phyloP scores from a whole-genome alignment of 2,113 vertebrate species.

The Eurystomus gularis region DNA sequence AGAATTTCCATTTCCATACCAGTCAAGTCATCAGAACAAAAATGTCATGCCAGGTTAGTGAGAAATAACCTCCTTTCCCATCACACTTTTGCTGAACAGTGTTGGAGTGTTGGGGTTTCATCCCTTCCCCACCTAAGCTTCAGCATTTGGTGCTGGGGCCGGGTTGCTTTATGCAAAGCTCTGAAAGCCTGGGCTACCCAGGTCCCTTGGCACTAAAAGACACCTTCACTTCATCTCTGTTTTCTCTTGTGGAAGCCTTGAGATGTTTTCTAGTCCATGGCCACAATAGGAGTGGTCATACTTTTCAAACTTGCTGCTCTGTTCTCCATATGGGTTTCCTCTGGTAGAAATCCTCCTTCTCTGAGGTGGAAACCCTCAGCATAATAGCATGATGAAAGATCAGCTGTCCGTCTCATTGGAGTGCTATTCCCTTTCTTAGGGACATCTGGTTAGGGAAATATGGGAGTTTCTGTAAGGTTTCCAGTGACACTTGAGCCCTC shows the following conservation, averaged over 20 bases:
- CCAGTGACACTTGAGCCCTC: slow-evolving; percentile 24
- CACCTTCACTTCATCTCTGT: not conserved
- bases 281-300: not conserved
- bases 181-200: not conserved
- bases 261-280: not conserved
- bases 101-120: not conserved
- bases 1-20: slow-evolving; percentile 5
- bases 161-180: not conserved
- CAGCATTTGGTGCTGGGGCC: not conserved
- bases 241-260: not conserved
- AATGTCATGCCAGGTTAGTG: not conserved
- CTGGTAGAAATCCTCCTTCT: not conserved
- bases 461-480: slow-evolving; percentile 47
- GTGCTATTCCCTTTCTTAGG: not conserved
- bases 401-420: not conserved
- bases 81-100: not conserved
- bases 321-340: not conserved
- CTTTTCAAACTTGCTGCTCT: not conserved
- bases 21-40: slow-evolving; percentile 33
- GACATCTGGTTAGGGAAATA: not conserved
- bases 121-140: not conserved
- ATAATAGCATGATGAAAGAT: not conserved
- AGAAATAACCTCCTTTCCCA: not conserved
- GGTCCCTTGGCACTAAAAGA: not conserved
- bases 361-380: not conserved